Base-by-base conservation (phyloP, 1,140 invertebrate species). In the Drosophila malerkotliana region DNA sequence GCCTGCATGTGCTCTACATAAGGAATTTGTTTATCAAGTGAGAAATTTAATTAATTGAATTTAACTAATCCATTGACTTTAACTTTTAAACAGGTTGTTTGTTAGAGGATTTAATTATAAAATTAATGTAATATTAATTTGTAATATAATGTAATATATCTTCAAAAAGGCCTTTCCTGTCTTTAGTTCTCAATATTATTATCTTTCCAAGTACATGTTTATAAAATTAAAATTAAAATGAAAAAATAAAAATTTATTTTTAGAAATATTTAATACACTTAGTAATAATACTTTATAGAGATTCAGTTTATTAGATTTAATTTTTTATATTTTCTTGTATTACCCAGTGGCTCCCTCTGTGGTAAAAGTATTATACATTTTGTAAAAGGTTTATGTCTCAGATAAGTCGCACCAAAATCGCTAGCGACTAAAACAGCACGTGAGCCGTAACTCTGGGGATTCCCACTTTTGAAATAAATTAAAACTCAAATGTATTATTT, bases 1-100 rank as follows among this genome's bases (percentile, higher is more conserved):
- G 28, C 48, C 28, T 52, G 15, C 62, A 44, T 51, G 49, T 15
- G 41, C 41, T 18, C 39, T 18, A 18, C 41, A 44, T 44, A 9
- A 14, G 15, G 18, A 44, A 18, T 0, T 47, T 63, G 62, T 41
- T 60, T 49, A 49, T 24, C 28, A 12, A n/a, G 34, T 6, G 52
- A 15, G 14, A 52, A 34, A 44, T 45, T 6, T 28, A 6, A 28
- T 1, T 28, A 6, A 28, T 28, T 28, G 26, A 58, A 55, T 51
- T 39, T 32, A 64, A 21, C 15, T 12, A 9, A 49, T 14, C 8
- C 10, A 49, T 4, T 57, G 9, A 1, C 5, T 18, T 32, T 8
- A 32, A 8, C 10, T 41, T 41, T 41, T n/a, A 28, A 28, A 28
- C 6, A 28, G 6, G 26, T 28, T 28, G 26, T 5, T 28, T 28